Conservation (phyloP, 2,797 vertebrate species). For the Premnoplex brunnescens region DNA sequence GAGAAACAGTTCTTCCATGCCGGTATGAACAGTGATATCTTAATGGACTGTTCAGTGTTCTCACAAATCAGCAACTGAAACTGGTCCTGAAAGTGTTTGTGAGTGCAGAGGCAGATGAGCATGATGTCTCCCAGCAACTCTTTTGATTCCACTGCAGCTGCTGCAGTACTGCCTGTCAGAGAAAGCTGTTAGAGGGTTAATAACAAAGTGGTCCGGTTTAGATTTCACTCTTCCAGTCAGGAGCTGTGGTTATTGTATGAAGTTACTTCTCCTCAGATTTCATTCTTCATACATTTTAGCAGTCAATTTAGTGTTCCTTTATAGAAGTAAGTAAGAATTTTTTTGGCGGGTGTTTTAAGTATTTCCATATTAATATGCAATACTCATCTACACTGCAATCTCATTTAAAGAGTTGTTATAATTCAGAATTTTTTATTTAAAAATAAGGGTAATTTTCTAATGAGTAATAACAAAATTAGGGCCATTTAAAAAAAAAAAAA, state of each 20-base stretch:
- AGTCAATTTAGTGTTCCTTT: background rate
- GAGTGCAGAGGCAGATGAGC: background rate
- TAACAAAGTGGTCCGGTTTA: background rate
- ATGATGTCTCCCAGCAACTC: background rate
- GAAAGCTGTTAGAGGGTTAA: conserved; percentile 2
- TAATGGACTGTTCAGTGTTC: background rate
- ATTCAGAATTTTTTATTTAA: background rate
- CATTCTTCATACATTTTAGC: background rate
- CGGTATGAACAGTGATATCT: background rate
- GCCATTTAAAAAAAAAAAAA: background rate
- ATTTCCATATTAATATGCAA: background rate
- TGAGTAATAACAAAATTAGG: background rate
- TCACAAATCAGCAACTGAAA: background rate
- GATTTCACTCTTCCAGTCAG: background rate
- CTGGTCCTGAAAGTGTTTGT: background rate
- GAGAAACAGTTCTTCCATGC: background rate
- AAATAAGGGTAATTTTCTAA: background rate
- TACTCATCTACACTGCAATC: background rate
- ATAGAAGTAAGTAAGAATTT: background rate
- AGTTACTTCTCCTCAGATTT: background rate
- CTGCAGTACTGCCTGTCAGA: background rate
- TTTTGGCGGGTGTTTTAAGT: conserved; percentile 1
- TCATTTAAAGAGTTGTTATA: background rate
- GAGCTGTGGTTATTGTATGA: background rate
- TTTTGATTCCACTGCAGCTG: background rate